Evolutionary conservation across 2,797 vertebrate species (phyloP), one percentile per base, ranked within the genome.

Genomic region (Cichlasoma orientale): DNA sequence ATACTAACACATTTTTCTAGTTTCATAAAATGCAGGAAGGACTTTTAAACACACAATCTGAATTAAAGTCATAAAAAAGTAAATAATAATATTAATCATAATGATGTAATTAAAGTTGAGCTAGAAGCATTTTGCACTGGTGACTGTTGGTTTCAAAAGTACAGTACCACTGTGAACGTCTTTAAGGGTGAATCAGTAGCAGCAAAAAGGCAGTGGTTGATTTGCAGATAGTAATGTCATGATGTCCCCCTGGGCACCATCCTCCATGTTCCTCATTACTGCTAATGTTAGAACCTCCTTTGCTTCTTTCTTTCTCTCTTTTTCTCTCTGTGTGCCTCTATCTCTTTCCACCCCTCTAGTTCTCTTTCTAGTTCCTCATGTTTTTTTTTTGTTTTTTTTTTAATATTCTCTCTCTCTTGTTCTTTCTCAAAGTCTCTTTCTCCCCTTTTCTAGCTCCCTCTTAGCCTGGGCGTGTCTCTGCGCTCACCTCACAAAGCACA

Each of bases 251-350:
- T 89, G 74, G 79, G 90, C 92, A 87, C 80, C 86, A 82, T 92
- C 85, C 88, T 89, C 85, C 90, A 92, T 93, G 92, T 93, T 94
- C 92, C 94, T 95, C 93, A 94, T 95, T 95, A 95, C 88, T 66
- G 91, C 75, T 93, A 92, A 93, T 94, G 93, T 93, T 92, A 93
- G 87, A 92, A 91, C 86, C 88, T 89, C 87, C 90, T 94, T 90
- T 94, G 88, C 89, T 91, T 93, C 92, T 90, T 88, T 92, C 44
- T 86, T 79, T 69, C 83, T 70, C 78, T 57, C 76, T 56, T 53
- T 78, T 16, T 56, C 74, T 72, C 76, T 82, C 70, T 86, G 12
- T 58, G 27, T 75, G 41, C 5, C 68, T 79, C 56, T 66, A 57
- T 52, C 18, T 56, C 21, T 21, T 68, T 72, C 56, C 58, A 16